phyloP scores from a whole-genome alignment of 1,140 invertebrate genomes.

The Babylonia areolata region DNA sequence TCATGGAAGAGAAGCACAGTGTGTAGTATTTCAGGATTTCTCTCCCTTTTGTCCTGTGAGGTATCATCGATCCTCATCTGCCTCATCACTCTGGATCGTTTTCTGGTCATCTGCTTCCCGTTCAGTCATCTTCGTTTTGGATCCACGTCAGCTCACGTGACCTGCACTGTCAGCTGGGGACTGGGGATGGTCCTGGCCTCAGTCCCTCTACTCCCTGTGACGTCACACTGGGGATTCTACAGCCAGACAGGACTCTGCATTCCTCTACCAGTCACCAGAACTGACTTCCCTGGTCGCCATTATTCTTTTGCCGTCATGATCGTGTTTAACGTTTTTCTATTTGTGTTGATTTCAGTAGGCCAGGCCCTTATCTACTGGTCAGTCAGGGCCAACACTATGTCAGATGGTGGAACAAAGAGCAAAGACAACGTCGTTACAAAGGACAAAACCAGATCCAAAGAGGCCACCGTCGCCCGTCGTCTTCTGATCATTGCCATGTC shows the following conservation, averaged over 20 bases:
- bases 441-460: not conserved
- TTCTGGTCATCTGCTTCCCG: not conserved
- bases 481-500: not conserved
- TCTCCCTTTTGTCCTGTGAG: not conserved
- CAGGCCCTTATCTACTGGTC: constrained; percentile 45
- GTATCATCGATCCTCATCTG: not conserved
- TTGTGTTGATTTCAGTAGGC: constrained; percentile 39
- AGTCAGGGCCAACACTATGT: constrained; percentile 6
- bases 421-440: not conserved
- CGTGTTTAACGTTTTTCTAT: constrained; percentile 31
- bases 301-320: constrained; percentile 39
- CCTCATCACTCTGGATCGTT: not conserved
- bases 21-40: not conserved
- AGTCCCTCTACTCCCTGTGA: not conserved
- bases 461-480: not conserved
- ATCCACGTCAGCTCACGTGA: not conserved
- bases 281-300: not conserved
- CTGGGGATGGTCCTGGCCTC: not conserved
- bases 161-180: not conserved
- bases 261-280: not conserved
- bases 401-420: too few species aligned
- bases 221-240: too few species aligned
- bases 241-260: too few species aligned
- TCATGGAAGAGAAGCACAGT: not conserved
- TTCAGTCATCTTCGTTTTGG: not conserved